Percentiles rank a stretch among this genome's conserved stretches.
phyloP scores from a whole-genome alignment of 2,113 vertebrate genomes.

The Limanda limanda region DNA sequence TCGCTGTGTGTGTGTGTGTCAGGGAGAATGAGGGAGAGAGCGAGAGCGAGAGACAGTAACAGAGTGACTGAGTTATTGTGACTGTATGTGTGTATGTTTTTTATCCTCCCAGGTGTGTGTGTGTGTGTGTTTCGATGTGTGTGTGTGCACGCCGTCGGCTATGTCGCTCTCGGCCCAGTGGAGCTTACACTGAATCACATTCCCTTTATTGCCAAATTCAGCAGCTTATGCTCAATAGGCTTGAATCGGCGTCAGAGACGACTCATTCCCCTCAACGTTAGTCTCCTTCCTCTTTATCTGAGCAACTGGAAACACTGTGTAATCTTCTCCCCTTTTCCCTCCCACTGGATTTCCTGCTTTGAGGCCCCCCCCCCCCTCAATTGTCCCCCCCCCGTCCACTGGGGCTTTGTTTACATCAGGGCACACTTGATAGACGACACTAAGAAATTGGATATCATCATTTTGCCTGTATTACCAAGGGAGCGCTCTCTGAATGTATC shows the following conservation, averaged over 20 bases:
- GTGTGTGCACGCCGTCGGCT: conserved; percentile 77
- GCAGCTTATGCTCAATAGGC: conserved; percentile 97
- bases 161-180: conserved; percentile 65
- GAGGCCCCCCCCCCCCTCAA: conserved; percentile 45
- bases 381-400: conserved; percentile 81
- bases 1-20: conserved; percentile 30
- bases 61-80: conserved; percentile 72
- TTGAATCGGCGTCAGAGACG: conserved; percentile 89
- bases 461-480: conserved; percentile 69
- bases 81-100: conserved; percentile 51
- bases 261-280: conserved; percentile 90
- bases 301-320: conserved; percentile 51
- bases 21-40: conserved; percentile 51
- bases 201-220: conserved; percentile 98
- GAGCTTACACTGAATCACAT: conserved; percentile 98
- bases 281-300: conserved; percentile 82
- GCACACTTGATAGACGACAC: conserved; percentile 64
- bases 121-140: conserved; percentile 25
- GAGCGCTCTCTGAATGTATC: conserved; percentile 50
- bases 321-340: conserved; percentile 53
- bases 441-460: conserved; percentile 69
- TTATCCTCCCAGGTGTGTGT: conserved; percentile 50
- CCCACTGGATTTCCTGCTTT: conserved; percentile 67
- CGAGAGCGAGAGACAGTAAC: conserved; percentile 77
- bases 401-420: conserved; percentile 70